Evolutionary conservation across 2,888 invertebrate species (phyloP).

Genomic region (Nipponacmea schrenckii): DNA sequence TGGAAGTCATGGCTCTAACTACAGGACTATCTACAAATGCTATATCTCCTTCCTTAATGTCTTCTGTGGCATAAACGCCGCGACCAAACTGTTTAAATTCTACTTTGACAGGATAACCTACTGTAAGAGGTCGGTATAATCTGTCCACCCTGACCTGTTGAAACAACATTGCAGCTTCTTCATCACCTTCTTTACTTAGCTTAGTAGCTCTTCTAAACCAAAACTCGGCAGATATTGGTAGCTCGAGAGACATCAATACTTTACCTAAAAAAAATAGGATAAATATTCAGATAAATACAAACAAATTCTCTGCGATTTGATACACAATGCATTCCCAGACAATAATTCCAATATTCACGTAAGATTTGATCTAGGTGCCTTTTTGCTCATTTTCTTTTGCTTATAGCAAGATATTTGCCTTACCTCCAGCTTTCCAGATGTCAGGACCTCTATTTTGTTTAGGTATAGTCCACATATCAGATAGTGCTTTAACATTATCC

Average conservation of each 20-base stretch:
- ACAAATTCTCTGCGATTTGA: not conserved
- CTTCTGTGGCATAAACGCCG: conserved; percentile 79
- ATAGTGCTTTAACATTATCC: conserved; percentile 40
- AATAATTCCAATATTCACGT: no score
- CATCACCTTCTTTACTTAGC: conserved; percentile 41
- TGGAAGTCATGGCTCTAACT: conserved; percentile 84
- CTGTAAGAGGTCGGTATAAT: conserved; percentile 52
- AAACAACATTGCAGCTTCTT: conserved; percentile 50
- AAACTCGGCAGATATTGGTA: conserved; percentile 57
- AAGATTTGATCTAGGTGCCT: no score
- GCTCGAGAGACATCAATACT: conserved; percentile 42
- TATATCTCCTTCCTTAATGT: conserved; percentile 76
- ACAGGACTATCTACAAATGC: conserved; percentile 90
- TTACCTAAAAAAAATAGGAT: conserved; percentile 36
- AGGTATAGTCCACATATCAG: conserved; percentile 50
- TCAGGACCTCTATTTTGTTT: conserved; percentile 46
- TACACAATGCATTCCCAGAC: no score
- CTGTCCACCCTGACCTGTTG: conserved; percentile 56
- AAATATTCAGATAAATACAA: not conserved
- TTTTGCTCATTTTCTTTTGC: no score
- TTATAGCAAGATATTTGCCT: conserved; percentile 5
- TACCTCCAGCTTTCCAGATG: conserved; percentile 60
- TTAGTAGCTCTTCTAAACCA: conserved; percentile 56
- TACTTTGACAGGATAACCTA: conserved; percentile 47
- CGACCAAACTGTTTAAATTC: conserved; percentile 75